Evolutionary conservation across 2,113 vertebrate genomes (phyloP), one percentile per base, ranked within the genome.

Genomic region (Oncorhynchus clarkii): DNA sequence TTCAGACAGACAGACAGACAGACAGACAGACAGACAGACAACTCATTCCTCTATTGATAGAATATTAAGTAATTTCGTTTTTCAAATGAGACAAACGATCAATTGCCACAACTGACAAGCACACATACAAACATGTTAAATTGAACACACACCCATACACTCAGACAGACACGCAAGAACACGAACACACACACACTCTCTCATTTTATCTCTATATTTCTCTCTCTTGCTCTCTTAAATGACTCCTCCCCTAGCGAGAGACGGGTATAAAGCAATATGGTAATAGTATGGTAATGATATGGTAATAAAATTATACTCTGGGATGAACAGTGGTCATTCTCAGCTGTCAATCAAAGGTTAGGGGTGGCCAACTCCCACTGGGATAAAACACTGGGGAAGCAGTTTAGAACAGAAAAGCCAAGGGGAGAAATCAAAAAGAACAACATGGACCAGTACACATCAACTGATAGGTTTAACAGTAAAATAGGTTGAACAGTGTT

Each of bases 61-160:
- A 78, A 86, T 80, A 83, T 77, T 76, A 48, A 65, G 62, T 73
- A 39, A 3, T 39, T 60, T 65, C 6, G 14, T 48, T 59, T 82
- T 80, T 78, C 45, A 77, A 87, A 88, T 89, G 70, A 86, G 88
- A 75, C 78, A 77, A 83, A 87, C 80, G 20, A 80, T 51, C 72
- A 48, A 62, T 57, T 59, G 67, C 74, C 13, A 3, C 26, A 49
- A 51, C 54, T 20, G 18, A 27, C 71, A 68, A 73, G 48, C 49
- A 20, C 12, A 26, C 70, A 48, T 34, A 68, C 27, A 72, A 31
- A 70, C 64, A 78, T 69, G 65, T 16, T 71, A 57, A 72, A 48
- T 75, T 68, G 29, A 6, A 75, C 34, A 74, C 64, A n/a, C 39
- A 66, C 67, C 27, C 3, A 74, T 27, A 34, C 66, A 67, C 66